These are phyloP conservation scores for Anableps anableps DNA, from an alignment of 2,797 vertebrate species.

Conservation along the genomic window DNA sequence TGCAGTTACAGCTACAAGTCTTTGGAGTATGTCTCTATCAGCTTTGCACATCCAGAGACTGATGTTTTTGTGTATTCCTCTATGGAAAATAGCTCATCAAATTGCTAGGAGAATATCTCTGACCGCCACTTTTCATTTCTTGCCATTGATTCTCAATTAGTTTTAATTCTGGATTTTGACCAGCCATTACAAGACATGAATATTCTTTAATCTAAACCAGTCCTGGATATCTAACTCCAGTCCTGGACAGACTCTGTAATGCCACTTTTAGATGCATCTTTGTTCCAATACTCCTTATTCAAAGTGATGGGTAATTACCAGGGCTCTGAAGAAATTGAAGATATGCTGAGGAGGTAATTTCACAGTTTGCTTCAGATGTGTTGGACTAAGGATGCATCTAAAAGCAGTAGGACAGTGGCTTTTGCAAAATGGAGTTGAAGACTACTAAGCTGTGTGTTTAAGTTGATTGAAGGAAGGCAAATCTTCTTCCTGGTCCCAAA, in stretches of 20 bases:
- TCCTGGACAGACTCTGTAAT: neutral
- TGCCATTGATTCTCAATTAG: neutral
- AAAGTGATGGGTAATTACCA: neutral
- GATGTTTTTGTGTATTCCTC: neutral
- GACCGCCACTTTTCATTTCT: neutral
- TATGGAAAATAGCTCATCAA: neutral
- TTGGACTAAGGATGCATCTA: neutral
- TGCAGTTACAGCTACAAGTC: neutral
- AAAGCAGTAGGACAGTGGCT: no score
- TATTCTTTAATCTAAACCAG: neutral
- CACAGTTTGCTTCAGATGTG: neutral
- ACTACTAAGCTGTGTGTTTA: no score
- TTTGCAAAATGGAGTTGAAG: no score
- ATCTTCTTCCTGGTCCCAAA: no score
- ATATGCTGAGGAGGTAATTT: neutral
- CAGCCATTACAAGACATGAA: neutral
- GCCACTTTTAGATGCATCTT: neutral
- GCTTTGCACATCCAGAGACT: neutral
- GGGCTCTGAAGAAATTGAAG: no score
- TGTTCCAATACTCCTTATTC: neutral
- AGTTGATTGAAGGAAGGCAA: no score
- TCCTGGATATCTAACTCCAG: neutral
- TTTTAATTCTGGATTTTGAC: neutral
- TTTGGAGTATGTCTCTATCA: neutral
- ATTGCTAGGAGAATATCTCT: neutral